These are phyloP conservation scores for Paguma larvata DNA, from an alignment of 2,797 vertebrate species.

Conservation along the genomic window DNA sequence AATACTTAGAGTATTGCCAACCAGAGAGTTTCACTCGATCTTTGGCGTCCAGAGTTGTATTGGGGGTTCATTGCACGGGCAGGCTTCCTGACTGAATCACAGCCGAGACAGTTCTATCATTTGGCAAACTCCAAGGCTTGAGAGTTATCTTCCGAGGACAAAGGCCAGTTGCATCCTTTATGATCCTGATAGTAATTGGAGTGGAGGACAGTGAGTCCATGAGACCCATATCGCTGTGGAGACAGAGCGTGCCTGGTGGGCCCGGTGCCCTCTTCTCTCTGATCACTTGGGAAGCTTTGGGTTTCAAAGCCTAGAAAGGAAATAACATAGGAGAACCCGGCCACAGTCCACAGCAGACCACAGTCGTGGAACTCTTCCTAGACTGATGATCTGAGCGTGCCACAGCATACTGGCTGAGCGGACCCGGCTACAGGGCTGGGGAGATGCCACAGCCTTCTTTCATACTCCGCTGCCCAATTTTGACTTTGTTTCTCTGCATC, in stretches of 20 bases:
- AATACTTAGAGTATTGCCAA: background rate
- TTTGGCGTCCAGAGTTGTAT: background rate
- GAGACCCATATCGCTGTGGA: background rate
- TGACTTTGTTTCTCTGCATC: background rate
- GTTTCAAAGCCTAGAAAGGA: background rate
- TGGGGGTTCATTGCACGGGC: background rate
- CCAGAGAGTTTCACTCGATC: background rate
- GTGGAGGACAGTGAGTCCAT: background rate
- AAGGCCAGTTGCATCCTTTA: background rate
- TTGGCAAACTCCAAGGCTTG: background rate
- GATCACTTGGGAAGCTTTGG: background rate
- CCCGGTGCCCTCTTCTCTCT: background rate
- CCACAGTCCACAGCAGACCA: background rate
- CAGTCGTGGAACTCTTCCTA: background rate
- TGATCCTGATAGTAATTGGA: background rate
- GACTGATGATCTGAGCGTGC: background rate
- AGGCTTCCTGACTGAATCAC: background rate
- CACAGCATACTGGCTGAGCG: background rate
- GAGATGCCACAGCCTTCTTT: background rate
- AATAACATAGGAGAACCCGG: background rate
- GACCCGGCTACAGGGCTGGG: background rate
- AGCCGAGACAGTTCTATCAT: background rate
- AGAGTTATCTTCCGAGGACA: background rate
- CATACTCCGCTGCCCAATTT: background rate
- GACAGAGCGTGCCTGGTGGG: background rate